Evolutionary conservation across 2,113 vertebrate genomes (phyloP), one percentile per base, ranked within the genome.

Genomic region (Dicaeum eximium): DNA sequence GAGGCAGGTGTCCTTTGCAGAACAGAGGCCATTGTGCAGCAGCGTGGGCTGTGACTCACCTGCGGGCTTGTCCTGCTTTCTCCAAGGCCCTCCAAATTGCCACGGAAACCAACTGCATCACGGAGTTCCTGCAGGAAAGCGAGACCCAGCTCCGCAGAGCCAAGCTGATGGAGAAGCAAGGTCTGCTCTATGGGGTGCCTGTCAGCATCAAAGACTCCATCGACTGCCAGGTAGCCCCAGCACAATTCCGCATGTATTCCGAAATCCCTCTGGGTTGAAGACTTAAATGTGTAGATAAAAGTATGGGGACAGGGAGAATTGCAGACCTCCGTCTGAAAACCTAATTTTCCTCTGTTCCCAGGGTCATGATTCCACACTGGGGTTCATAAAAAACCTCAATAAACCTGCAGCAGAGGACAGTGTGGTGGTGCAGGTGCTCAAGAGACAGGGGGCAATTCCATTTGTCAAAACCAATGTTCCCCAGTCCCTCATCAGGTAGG

Each of bases 391-490:
- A 77, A 96, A 98, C 31, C 44, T 99, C 96, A 98, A 98, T 14
- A 58, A 95, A 33, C 98, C 98, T 0, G 94, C 85, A 0, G 80
- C 97, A 37, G 88, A 92, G 15, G 98, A 99, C 97, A 97, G 98
- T 1, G 98, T 99, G 78, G 19, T 99, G 74, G 98, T 99, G 24
- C 96, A 98, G 86, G 99, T 99, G 77, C 97, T 99, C 90, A 99
- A 98, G 98, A 98, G 95, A 88, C 99, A 99, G 95, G 99, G 99
- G 6, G 99, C 99, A 1, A 97, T 99, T 95, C 99, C 99, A 1
- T 99, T 99, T 62, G 98, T 99, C 91, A 99, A 99, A 96, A 99
- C 99, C 94, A 99, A 99, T 20, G 17, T 99, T 45, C 98, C 99
- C 11, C 99, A 99, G 96, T 98, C 98, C 75, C 97, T 99, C 62